Conservation (phyloP, 2,113 vertebrate species). For the Tachuris rubrigastra region DNA sequence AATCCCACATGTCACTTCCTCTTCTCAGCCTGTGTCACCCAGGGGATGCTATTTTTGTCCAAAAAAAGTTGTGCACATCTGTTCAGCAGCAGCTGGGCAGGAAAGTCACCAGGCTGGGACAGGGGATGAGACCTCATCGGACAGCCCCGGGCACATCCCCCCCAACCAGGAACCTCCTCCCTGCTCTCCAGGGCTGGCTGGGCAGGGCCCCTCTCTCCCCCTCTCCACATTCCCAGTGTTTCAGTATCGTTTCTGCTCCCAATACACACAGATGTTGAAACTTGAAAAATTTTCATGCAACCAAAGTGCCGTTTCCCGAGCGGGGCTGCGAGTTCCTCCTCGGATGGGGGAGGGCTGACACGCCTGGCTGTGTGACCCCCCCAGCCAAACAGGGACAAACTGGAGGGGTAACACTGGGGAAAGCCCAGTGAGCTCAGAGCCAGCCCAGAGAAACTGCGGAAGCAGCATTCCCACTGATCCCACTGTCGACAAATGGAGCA, state of each 20-base stretch:
- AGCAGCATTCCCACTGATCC: neutral
- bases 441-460: accelerated
- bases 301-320: neutral
- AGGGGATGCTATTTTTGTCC: slow-evolving; percentile 11
- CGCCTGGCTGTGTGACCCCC: neutral
- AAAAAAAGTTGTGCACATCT: slow-evolving; percentile 27
- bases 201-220: neutral
- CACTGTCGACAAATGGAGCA: accelerated
- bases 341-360: neutral
- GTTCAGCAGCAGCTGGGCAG: slow-evolving; percentile 45
- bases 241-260: neutral
- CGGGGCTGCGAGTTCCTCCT: neutral
- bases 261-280: neutral
- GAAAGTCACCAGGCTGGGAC: neutral
- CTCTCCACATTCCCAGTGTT: neutral
- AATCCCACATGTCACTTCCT: neutral
- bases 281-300: neutral
- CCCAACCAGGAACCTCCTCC: neutral
- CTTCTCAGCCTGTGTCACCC: neutral
- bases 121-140: neutral
- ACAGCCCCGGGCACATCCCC: neutral
- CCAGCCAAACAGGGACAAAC: neutral
- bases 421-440: neutral
- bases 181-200: accelerated
- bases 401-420: neutral